Evolutionary conservation across 2,888 invertebrate genomes (phyloP).

Genomic region (Silvanus unidentatus): DNA sequence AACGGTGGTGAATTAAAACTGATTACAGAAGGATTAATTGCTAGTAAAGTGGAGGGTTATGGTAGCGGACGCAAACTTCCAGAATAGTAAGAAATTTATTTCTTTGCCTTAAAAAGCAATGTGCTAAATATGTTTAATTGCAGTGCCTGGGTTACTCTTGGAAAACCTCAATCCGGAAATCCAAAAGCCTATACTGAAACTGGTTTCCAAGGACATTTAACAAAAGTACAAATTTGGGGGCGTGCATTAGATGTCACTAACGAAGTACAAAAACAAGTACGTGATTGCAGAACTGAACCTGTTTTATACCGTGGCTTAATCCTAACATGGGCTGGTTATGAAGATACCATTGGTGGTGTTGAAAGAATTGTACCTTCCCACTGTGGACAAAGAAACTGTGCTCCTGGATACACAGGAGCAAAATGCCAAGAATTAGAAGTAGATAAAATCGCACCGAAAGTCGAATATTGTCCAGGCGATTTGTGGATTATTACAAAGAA

Average conservation of each 20-base stretch:
- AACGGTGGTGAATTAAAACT: slow-evolving; percentile 81
- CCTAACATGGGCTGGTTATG: slow-evolving; percentile 91
- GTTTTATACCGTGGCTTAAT: slow-evolving; percentile 80
- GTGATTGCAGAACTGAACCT: slow-evolving; percentile 87
- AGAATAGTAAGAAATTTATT: slow-evolving; percentile 60
- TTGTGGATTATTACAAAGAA: slow-evolving; percentile 91
- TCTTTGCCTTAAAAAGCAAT: neutral
- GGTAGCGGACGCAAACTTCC: slow-evolving; percentile 76
- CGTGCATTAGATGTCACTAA: slow-evolving; percentile 84
- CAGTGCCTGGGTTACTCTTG: slow-evolving; percentile 88
- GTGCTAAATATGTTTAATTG: slow-evolving; percentile 28
- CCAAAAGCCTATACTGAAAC: slow-evolving; percentile 78
- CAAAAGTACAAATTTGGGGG: slow-evolving; percentile 92
- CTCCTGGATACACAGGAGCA: slow-evolving; percentile 77
- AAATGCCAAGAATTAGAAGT: slow-evolving; percentile 71
- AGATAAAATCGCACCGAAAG: slow-evolving; percentile 65
- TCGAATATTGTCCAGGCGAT: slow-evolving; percentile 89
- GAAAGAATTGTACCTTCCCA: slow-evolving; percentile 87
- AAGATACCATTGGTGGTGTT: slow-evolving; percentile 80
- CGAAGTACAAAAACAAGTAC: slow-evolving; percentile 89
- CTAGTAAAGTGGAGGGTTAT: slow-evolving; percentile 86
- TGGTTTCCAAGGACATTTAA: slow-evolving; percentile 93
- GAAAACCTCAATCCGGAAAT: slow-evolving; percentile 78
- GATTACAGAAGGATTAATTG: slow-evolving; percentile 92
- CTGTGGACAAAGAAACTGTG: slow-evolving; percentile 85